phyloP scores from a whole-genome alignment of 2,888 invertebrate genomes.

The Muscina levida region DNA sequence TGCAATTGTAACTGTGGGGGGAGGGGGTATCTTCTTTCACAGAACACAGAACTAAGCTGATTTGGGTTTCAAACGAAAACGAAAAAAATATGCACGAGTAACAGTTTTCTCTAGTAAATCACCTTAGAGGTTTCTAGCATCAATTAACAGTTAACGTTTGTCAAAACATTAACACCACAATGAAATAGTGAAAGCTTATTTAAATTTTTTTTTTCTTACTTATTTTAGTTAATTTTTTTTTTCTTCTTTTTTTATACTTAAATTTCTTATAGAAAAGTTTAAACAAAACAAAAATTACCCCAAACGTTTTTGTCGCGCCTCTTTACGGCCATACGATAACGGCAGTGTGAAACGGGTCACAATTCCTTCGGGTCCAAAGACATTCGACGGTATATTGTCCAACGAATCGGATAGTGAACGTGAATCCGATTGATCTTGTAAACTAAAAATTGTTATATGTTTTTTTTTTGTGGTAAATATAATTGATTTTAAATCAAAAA shows the following conservation, averaged over 20 bases:
- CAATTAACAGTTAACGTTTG: too few species aligned
- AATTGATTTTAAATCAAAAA: conserved; percentile 13
- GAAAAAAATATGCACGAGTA: too few species aligned
- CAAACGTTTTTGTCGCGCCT: conserved; percentile 89
- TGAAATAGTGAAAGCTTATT: too few species aligned
- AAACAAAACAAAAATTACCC: conserved; percentile 82
- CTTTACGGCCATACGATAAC: conserved; percentile 89
- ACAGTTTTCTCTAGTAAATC: too few species aligned
- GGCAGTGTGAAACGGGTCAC: conserved; percentile 87
- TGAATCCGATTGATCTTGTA: conserved; percentile 81
- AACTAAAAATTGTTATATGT: conserved; percentile 73
- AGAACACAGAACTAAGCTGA: too few species aligned
- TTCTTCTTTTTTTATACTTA: conserved; percentile 22
- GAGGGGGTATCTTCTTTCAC: too few species aligned
- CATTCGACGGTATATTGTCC: conserved; percentile 81
- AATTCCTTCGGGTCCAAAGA: conserved; percentile 83
- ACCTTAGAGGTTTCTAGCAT: too few species aligned
- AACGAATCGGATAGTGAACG: conserved; percentile 82
- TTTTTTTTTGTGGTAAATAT: conserved; percentile 55
- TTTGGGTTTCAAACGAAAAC: too few species aligned
- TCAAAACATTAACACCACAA: too few species aligned
- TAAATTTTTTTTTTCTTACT: conserved; percentile 3
- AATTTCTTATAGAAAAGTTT: conserved; percentile 54
- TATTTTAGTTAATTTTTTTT: background rate
- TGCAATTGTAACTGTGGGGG: too few species aligned